A percentile compares a stretch with the other conserved stretches of the same genome.
These are phyloP conservation scores for Idaea biselata DNA, from an alignment of 2,888 invertebrate genomes.

Conservation along the genomic window DNA sequence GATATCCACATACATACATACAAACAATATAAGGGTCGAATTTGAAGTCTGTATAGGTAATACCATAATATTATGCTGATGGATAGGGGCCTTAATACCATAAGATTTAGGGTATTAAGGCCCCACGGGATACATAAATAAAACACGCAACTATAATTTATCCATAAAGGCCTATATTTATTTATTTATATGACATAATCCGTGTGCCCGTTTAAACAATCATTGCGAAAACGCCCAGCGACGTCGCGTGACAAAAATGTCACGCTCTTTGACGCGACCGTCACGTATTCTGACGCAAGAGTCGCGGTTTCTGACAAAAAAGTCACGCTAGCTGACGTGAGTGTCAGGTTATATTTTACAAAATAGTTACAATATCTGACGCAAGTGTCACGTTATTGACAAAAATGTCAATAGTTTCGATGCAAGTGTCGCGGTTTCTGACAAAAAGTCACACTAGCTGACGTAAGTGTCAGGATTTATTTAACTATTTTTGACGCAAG, in stretches of 20 bases:
- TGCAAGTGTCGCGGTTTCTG: not conserved
- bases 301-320: not conserved
- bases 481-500: not conserved
- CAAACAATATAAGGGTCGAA: too few species aligned
- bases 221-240: constrained; percentile 7
- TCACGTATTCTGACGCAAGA: not conserved
- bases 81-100: too few species aligned
- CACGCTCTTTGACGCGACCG: not conserved
- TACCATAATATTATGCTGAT: too few species aligned
- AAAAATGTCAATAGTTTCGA: not conserved
- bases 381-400: not conserved
- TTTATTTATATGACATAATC: constrained; percentile 59
- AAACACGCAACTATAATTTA: constrained; percentile 47
- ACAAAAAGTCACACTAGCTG: not conserved
- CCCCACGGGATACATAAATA: constrained; percentile 11
- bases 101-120: too few species aligned
- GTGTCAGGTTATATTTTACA: not conserved
- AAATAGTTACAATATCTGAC: not conserved
- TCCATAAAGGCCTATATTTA: constrained; percentile 72
- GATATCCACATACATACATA: too few species aligned
- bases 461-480: not conserved
- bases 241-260: not conserved
- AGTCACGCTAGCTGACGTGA: not conserved
- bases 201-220: constrained; percentile 40
- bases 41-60: too few species aligned